Base-by-base conservation (phyloP, 2,888 invertebrate genomes). In the Acronicta alni region DNA sequence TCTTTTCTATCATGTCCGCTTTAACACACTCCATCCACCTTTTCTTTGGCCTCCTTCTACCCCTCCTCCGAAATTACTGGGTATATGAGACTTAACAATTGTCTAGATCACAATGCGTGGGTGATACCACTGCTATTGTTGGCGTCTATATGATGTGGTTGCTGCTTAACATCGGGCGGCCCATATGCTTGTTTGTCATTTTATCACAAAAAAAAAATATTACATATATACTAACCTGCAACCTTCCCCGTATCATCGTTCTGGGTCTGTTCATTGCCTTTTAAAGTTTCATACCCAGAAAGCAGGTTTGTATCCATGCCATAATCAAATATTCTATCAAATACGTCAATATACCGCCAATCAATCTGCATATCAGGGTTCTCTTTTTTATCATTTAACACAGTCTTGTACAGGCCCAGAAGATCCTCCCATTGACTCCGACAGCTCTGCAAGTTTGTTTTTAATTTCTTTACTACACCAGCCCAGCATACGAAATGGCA, bases 321-420 rank as follows among this genome's bases (percentile, higher is more conserved):
- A 69, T 92, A 93, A 62, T 93, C 92, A 78, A 93, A 93, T 62
- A 94, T 90, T 44, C 87, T 87, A 67, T 94, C 94, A 83, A 94
- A 93, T 42, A 90, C 60, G 12, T 94, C 92, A 43, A 92, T 93
- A 57, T 93, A 94, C 17, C 89, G 77, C 94, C 94, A 94, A 67
- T 92, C 89, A 8, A 94, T 91, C 64, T 90, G 86, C 85, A 90
- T 83, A 46, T 92, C 92, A 0, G 93, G 84, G 68, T 92, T 83
- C 46, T 93, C 91, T 60, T 89, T 92, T 57, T 94, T 94, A 51
- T 92, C 90, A 15, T 88, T 80, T 38, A 93, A 77, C 48, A 91
- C 87, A 2, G 83, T 79, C 47, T 87, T 89, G 44, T 94, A 94
- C 0, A 92, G 57, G 0, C 43, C 17, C 0, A 86, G 82, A 0